Evolutionary conservation across 2,888 invertebrate species (phyloP).

Genomic region (Hoplodrina blanda): DNA sequence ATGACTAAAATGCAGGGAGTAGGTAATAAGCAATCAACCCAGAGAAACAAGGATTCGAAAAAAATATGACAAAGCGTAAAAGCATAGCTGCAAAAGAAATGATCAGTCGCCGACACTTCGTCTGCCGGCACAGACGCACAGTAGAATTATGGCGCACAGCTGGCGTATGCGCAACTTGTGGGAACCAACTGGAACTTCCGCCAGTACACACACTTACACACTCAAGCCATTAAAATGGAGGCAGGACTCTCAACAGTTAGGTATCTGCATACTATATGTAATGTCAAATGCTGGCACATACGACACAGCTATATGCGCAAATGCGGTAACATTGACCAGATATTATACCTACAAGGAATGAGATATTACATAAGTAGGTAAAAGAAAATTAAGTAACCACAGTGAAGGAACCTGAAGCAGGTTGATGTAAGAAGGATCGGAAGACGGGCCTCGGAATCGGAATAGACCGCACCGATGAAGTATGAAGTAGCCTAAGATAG

Average conservation of each 20-base stretch:
- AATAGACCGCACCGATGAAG: not conserved
- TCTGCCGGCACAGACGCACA: constrained; percentile 22
- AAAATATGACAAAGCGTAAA: too few species aligned
- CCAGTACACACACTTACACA: not conserved
- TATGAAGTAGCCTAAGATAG: not conserved
- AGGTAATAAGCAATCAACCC: too few species aligned
- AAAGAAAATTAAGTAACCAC: not conserved
- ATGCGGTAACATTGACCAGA: not conserved
- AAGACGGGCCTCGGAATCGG: not conserved
- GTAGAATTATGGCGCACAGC: constrained; percentile 25
- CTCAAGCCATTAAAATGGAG: not conserved
- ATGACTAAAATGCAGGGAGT: too few species aligned
- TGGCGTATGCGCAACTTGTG: constrained; percentile 32
- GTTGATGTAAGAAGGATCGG: not conserved
- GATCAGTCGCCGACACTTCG: constrained; percentile 22
- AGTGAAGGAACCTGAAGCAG: not conserved
- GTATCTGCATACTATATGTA: not conserved
- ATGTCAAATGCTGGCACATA: too few species aligned
- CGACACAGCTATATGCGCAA: not conserved
- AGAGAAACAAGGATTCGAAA: too few species aligned
- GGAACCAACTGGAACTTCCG: constrained; percentile 23
- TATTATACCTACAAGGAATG: not conserved
- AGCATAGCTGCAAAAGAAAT: not conserved
- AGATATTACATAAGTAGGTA: not conserved
- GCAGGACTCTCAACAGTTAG: not conserved